Base-by-base conservation (phyloP, 2,888 invertebrate genomes). In the Limenitis camilla region DNA sequence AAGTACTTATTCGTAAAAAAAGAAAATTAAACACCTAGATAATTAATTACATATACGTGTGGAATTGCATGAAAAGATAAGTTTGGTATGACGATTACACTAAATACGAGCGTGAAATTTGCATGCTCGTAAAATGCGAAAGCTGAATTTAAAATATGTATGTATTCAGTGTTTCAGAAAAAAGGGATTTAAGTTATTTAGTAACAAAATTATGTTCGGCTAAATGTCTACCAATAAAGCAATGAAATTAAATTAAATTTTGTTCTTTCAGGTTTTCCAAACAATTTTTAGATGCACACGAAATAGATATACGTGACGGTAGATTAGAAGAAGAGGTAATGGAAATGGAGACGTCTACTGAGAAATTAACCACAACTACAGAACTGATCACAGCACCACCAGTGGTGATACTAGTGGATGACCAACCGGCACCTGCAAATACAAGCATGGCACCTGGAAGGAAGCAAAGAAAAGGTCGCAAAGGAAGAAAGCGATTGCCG, bases 281-380 rank as follows among this genome's bases (percentile, higher is more conserved):
- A 66, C 89, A 92, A 61, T 94, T 94, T 70, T 87, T 92, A 41
- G 93, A 94, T 65, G 88, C 89, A 31, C 89, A 90, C 47, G 90
- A 90, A 68, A 89, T 89, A 53, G 82, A 87, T 60, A 78, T 83
- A 8, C 76, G 84, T 32, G 85, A 84, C 40, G 87, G 84, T 6
- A 83, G 76, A 59, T 67, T 78, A 35, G 80, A 84, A 58, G 74
- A 76, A 56, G 65, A 79, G 40, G 62, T 55, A 19, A 52, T 79
- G 39, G 84, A 83, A 63, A 58, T 74, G 46, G 78, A 83, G 62
- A 82, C 78, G n/a, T 81, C 74, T 31, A 79, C 73, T 5, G 78
- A 74, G 58, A 62, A 61, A 59, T 74, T 73, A 5, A 76, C 76
- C 10, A 71, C 72, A 1, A 74, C 74, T 1, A 39, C 67, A 47